These are phyloP conservation scores for Talpa occidentalis DNA, from an alignment of 2,113 vertebrate species.

Conservation along the genomic window DNA sequence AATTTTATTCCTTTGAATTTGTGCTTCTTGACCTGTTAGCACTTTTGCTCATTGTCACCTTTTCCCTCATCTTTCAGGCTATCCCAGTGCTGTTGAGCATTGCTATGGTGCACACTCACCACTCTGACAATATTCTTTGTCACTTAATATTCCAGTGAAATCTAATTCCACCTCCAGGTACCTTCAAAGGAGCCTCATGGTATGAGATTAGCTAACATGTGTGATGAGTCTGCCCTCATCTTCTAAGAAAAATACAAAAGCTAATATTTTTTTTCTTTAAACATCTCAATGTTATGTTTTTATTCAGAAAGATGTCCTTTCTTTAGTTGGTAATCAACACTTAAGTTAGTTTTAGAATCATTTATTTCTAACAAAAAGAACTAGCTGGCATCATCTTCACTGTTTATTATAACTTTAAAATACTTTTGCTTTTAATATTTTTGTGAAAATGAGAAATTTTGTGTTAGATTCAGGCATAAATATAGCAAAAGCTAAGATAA, in stretches of 20 bases:
- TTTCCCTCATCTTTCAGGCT: background rate
- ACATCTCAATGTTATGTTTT: background rate
- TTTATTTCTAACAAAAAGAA: background rate
- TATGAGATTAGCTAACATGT: rapidly evolving
- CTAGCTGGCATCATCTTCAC: background rate
- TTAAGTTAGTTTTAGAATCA: background rate
- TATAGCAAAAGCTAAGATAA: background rate
- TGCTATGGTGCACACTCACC: background rate
- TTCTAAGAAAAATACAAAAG: background rate
- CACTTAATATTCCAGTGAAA: background rate
- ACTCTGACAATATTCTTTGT: background rate
- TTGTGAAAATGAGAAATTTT: no score
- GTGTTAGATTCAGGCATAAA: background rate
- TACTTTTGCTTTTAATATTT: background rate
- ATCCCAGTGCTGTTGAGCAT: background rate
- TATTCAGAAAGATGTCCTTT: background rate
- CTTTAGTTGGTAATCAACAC: background rate
- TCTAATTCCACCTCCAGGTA: background rate
- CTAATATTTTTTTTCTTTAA: background rate
- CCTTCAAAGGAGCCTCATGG: rapidly evolving
- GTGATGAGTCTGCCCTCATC: background rate
- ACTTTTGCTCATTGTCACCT: background rate
- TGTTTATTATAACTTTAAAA: background rate
- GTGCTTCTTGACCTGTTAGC: background rate
- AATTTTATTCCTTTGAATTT: background rate